Base-by-base conservation (phyloP, 2,888 invertebrate species). In the Cecidostiba fungosa region DNA sequence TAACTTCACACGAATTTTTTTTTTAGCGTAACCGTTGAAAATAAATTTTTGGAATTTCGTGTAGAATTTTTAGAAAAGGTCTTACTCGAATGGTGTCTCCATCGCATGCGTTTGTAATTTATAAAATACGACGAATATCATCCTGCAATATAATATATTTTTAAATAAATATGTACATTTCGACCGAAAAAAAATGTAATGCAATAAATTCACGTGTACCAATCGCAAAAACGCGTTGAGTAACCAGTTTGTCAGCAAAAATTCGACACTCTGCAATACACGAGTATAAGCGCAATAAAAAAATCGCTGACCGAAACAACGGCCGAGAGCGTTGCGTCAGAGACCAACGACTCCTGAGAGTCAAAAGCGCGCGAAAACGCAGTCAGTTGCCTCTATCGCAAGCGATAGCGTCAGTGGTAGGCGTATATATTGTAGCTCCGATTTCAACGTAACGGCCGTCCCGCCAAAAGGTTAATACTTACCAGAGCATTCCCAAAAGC, bases 231-330 rank as follows among this genome's bases (percentile, higher is more conserved):
- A 6, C 6, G 59, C 23, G 10, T 66, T 66, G 66, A 3, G 66
- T 1, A 66, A 66, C 66, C 1, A 2, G 62, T 72, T 1, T 66
- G n/a, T n/a, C n/a, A n/a, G n/a, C 26, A 77, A 70, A 50, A 77
- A 77, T 82, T 77, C 29, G 36, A 50, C 26, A 82, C 50, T 70
- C n/a, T 26, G 50, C 77, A 54, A 26, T 32, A 70, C 23, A 54
- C 43, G 0, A 3, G 54, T 8, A 8, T 19, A 16, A 47, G 32
- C n/a, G 8, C 23, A 23, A 23, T 43, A 32, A 23, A 66, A 82
- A 66, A 82, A 82, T 36, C 16, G 82, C 82, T 70, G 70, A 82
- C 19, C 50, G 8, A 32, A 69, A 26, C 62, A 62, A 43, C n/a
- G 26, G 19, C 16, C 29, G 29, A 66, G 16, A 32, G 12, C 29